phyloP scores from a whole-genome alignment of 30 jellyfish, hydroid and myxozoan genomes.

The Clytia hemisphaerica region DNA sequence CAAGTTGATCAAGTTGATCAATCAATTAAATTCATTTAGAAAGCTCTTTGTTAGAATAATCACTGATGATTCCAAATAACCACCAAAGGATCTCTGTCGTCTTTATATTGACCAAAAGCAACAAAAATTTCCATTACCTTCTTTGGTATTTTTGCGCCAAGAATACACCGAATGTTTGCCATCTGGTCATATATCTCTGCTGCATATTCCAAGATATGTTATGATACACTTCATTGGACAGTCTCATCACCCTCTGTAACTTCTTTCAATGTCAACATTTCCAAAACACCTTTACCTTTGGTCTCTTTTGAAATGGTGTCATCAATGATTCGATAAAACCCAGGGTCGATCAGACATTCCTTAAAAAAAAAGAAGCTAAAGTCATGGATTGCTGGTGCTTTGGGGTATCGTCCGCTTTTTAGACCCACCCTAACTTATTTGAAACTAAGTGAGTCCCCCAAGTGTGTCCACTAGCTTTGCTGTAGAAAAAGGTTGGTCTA shows the following conservation, averaged over 20 bases:
- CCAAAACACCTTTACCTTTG: slow-evolving; percentile 84
- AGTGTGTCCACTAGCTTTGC: too few relatives aligned
- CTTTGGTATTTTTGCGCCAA: slow-evolving; percentile 27
- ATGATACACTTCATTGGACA: slow-evolving; percentile 38
- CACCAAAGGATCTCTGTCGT: not conserved
- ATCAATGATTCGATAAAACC: slow-evolving; percentile 73
- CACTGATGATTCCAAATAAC: too few relatives aligned
- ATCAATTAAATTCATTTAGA: too few relatives aligned
- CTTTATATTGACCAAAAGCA: slow-evolving; percentile 3
- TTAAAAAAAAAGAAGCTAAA: not conserved
- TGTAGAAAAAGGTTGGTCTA: too few relatives aligned
- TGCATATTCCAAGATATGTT: slow-evolving; percentile 20
- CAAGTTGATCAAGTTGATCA: too few relatives aligned
- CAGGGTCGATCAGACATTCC: slow-evolving; percentile 91
- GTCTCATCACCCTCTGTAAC: slow-evolving; percentile 92
- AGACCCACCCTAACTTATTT: too few relatives aligned
- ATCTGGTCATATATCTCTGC: slow-evolving; percentile 6
- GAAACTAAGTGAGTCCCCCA: too few relatives aligned
- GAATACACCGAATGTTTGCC: slow-evolving; percentile 19
- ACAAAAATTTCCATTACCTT: slow-evolving; percentile 31
- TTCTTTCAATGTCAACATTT: slow-evolving; percentile 71
- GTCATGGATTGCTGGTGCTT: not conserved
- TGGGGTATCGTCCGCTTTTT: too few relatives aligned
- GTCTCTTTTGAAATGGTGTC: slow-evolving; percentile 69
- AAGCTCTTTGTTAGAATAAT: too few relatives aligned